Conservation (phyloP, 2,888 invertebrate species). For the Cryptocephalus primarius region DNA sequence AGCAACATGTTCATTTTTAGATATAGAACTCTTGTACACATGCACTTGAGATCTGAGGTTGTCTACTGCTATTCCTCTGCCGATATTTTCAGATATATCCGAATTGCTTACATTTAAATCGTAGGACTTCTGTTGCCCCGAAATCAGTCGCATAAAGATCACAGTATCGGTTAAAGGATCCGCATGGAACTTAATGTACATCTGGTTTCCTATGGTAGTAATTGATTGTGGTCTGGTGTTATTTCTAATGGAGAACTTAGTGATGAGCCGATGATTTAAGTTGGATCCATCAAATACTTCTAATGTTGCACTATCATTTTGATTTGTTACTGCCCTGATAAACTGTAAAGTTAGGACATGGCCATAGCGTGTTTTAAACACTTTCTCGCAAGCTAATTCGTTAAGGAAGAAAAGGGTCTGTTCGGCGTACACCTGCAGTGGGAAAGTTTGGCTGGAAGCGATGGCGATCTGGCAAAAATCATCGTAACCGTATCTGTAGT, state of each 20-base stretch:
- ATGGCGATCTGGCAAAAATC: conserved; percentile 75
- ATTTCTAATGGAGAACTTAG: conserved; percentile 65
- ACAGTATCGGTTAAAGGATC: conserved; percentile 60
- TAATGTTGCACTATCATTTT: conserved; percentile 62
- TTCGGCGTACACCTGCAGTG: conserved; percentile 70
- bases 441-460: conserved; percentile 76
- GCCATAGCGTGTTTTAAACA: conserved; percentile 65
- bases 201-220: conserved; percentile 67
- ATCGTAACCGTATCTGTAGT: conserved; percentile 56
- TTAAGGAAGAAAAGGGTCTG: conserved; percentile 64
- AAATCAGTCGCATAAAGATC: conserved; percentile 67
- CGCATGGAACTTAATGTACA: conserved; percentile 70
- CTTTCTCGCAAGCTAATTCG: conserved; percentile 65
- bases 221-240: conserved; percentile 81
- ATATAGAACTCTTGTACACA: conserved; percentile 70
- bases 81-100: conserved; percentile 78
- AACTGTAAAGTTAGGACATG: conserved; percentile 80
- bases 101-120: conserved; percentile 83
- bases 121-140: conserved; percentile 66
- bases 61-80: conserved; percentile 89
- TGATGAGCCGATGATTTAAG: conserved; percentile 56
- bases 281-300: conserved; percentile 72
- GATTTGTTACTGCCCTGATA: conserved; percentile 66
- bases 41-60: conserved; percentile 84
- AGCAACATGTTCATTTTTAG: conserved; percentile 80